These are phyloP conservation scores for Punctoribates punctum DNA, from an alignment of 2,888 invertebrate genomes.

Conservation along the genomic window DNA sequence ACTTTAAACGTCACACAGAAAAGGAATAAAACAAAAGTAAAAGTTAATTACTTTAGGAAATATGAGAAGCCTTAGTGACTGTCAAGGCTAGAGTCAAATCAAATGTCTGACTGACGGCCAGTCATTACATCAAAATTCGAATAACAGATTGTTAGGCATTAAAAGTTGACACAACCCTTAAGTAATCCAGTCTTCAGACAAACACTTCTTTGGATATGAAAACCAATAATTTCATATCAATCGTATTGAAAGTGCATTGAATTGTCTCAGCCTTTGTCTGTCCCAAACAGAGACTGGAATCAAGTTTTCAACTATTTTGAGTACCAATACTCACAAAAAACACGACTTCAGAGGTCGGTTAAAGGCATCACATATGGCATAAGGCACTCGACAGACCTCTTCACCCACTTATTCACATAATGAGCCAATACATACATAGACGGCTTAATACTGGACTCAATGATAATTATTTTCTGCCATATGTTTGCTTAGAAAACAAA, in stretches of 20 bases:
- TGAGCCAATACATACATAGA: background rate
- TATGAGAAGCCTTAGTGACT: constrained; percentile 7
- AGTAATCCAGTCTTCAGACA: background rate
- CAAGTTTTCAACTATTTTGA: background rate
- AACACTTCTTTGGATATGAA: background rate
- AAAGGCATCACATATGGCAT: background rate
- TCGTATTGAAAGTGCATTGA: background rate
- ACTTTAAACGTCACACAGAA: background rate
- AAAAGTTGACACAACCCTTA: background rate
- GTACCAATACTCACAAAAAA: background rate
- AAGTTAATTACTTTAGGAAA: constrained; percentile 34
- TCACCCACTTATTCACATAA: constrained; percentile 4
- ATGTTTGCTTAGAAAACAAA: constrained; percentile 1
- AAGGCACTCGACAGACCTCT: background rate
- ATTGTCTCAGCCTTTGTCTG: background rate
- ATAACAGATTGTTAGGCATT: background rate
- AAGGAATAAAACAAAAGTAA: constrained; percentile 17
- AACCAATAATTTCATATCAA: background rate
- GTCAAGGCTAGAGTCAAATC: constrained; percentile 18
- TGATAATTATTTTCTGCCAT: constrained; percentile 26
- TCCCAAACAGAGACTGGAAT: background rate
- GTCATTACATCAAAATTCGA: background rate
- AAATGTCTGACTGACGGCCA: background rate
- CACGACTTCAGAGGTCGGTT: background rate
- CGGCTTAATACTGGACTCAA: background rate